Evolutionary conservation across 2,797 vertebrate genomes (phyloP).

Genomic region (Hapalemur alaotrensis): DNA sequence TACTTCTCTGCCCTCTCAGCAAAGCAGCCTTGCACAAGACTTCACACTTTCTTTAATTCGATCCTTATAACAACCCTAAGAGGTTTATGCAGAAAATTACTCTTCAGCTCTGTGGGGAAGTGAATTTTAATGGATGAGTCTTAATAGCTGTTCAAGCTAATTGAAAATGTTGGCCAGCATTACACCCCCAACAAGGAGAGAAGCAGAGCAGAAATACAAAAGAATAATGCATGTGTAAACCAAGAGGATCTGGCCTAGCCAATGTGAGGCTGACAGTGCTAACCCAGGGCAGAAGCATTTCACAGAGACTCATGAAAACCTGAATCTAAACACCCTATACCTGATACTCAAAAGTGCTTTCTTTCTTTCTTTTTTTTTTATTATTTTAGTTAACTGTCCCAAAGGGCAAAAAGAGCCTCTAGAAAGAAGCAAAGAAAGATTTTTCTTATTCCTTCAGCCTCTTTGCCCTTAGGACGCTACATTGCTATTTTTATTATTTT

Average conservation of each 20-base stretch:
- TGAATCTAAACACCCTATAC: neutral
- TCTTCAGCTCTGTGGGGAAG: slow-evolving; percentile 48
- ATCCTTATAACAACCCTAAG: slow-evolving; percentile 12
- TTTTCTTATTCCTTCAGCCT: neutral
- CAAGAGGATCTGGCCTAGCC: neutral
- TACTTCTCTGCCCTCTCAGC: neutral
- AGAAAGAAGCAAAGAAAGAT: neutral
- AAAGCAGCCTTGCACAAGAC: neutral
- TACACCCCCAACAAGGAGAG: neutral
- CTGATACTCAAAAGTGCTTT: neutral
- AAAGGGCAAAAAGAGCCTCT: neutral
- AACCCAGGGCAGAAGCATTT: neutral
- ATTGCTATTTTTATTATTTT: neutral
- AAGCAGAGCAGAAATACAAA: slow-evolving; percentile 19
- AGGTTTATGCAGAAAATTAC: slow-evolving; percentile 56
- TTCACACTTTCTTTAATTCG: slow-evolving; percentile 45
- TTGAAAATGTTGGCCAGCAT: slow-evolving; percentile 37
- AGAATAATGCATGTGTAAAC: neutral
- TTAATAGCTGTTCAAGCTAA: slow-evolving; percentile 56
- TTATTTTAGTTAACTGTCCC: neutral
- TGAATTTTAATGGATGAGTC: slow-evolving; percentile 60
- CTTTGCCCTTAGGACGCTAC: neutral
- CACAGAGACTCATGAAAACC: neutral
- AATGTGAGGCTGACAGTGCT: neutral
- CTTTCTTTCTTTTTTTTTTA: neutral